These are phyloP conservation scores for Eumacrocentrus americanus DNA, from an alignment of 2,888 invertebrate species.

Conservation along the genomic window DNA sequence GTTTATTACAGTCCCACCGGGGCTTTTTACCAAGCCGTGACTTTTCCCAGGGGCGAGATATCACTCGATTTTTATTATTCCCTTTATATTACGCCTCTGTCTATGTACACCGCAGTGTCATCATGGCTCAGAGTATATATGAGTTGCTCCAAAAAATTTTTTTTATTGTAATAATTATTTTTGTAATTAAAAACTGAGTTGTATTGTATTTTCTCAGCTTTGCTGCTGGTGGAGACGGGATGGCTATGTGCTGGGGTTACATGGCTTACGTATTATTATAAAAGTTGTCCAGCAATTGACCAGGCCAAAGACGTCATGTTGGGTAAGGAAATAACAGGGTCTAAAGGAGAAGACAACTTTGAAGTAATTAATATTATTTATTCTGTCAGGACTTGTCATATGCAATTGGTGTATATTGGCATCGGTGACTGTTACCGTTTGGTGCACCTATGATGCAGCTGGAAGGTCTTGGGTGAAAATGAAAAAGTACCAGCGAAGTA, in stretches of 20 bases:
- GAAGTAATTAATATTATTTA: slow-evolving; percentile 1
- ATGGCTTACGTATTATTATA: slow-evolving; percentile 75
- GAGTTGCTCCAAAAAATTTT: neutral
- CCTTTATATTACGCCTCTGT: neutral
- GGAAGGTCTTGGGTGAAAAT: slow-evolving; percentile 89
- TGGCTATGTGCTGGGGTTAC: slow-evolving; percentile 77
- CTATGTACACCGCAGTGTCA: neutral
- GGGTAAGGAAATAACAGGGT: slow-evolving; percentile 67
- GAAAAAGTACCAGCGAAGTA: slow-evolving; percentile 84
- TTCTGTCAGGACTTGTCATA: slow-evolving; percentile 71
- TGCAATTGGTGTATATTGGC: slow-evolving; percentile 79
- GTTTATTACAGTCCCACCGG: slow-evolving; percentile 14
- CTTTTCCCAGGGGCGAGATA: slow-evolving; percentile 5
- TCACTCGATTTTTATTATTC: slow-evolving; percentile 13
- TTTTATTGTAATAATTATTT: slow-evolving; percentile 2
- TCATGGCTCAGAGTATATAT: neutral
- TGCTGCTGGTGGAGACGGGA: slow-evolving; percentile 75
- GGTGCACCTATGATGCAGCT: slow-evolving; percentile 88
- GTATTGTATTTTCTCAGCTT: slow-evolving; percentile 65
- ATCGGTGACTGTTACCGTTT: slow-evolving; percentile 76
- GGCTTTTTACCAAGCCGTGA: slow-evolving; percentile 3
- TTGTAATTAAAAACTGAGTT: slow-evolving; percentile 13
- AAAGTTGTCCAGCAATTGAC: slow-evolving; percentile 69
- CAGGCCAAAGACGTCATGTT: slow-evolving; percentile 76
- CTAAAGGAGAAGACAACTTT: neutral